Evolutionary conservation across 2,113 vertebrate genomes (phyloP).

Genomic region (Ascaphus truei): DNA sequence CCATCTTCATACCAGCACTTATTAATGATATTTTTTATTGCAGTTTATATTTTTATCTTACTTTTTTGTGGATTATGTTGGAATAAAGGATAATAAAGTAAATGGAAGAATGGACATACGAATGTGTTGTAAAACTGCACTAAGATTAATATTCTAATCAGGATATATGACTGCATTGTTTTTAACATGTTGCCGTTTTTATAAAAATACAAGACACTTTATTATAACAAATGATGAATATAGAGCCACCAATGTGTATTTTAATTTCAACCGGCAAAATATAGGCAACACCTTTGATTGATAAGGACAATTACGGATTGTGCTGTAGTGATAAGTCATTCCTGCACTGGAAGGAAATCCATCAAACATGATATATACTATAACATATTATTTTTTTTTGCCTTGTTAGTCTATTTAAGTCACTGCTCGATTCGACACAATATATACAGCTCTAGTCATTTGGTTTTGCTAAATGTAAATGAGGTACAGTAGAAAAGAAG

Average conservation of each 20-base stretch:
- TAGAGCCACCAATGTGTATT: neutral
- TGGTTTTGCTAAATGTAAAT: too few species aligned
- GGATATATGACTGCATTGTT: too few species aligned
- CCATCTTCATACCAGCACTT: too few species aligned
- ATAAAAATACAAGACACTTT: neutral
- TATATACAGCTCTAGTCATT: too few species aligned
- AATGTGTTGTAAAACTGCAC: too few species aligned
- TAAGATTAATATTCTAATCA: too few species aligned
- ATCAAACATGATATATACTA: neutral
- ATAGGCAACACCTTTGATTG: neutral
- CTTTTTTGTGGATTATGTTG: too few species aligned
- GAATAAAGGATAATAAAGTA: too few species aligned
- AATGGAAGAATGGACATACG: too few species aligned
- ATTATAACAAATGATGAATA: neutral
- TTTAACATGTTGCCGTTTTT: neutral
- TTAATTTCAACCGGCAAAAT: neutral
- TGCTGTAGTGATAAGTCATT: neutral
- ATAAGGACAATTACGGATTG: neutral
- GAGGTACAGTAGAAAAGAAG: too few species aligned
- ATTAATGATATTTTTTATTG: too few species aligned
- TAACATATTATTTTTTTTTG: neutral
- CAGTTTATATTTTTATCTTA: too few species aligned
- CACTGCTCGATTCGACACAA: neutral
- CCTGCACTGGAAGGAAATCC: neutral
- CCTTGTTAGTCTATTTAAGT: neutral